Base-by-base conservation (phyloP, 64 coral and sea anemone species). In the Porites lutea region DNA sequence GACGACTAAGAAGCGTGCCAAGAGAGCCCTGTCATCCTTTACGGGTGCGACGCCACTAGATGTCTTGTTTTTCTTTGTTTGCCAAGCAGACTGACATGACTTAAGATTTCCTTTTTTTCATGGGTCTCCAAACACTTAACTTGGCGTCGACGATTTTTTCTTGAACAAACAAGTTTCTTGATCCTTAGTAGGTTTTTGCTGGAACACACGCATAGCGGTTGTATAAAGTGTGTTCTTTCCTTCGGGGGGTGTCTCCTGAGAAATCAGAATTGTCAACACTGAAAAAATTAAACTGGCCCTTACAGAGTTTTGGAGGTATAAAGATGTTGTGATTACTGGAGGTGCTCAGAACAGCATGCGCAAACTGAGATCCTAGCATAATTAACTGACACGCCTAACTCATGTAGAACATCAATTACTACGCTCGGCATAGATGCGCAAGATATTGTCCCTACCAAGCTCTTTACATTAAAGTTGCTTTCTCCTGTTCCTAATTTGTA, bases 221-320 rank as follows among this genome's bases (percentile, higher is more conserved):
- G 86, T 68, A 88, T 88, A 68, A 13, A 88, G 71, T 51, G 65
- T 88, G 87, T 89, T 88, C 53, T 88, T 88, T 47, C 86, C 67
- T 14, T 88, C 67, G 3, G 86, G 67, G 67, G 23, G 66, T 88
- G 86, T 88, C 86, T 54, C 74, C 27, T 37, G 27, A 88, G 16
- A 67, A 90, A 13, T 90, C 74, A 44, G 88, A 81, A 80, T 80
- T 90, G 48, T 90, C 75, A 54, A 90, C 74, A 64, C n/a, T 48
- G 54, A 90, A 82, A 3, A 51, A 52, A 19, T 82, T 58, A 21
- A 91, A 71, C 82, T 68, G 27, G 6, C 44, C 62, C 2, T 70
- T 87, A 13, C 45, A 73, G 18, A 74, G 21, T 59, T 37, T 52
- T 55, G 86, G 81, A 23, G 67, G 86, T 72, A 74, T 88, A 69